phyloP scores from a whole-genome alignment of 2,888 invertebrate species.

The Anaspis maculata region DNA sequence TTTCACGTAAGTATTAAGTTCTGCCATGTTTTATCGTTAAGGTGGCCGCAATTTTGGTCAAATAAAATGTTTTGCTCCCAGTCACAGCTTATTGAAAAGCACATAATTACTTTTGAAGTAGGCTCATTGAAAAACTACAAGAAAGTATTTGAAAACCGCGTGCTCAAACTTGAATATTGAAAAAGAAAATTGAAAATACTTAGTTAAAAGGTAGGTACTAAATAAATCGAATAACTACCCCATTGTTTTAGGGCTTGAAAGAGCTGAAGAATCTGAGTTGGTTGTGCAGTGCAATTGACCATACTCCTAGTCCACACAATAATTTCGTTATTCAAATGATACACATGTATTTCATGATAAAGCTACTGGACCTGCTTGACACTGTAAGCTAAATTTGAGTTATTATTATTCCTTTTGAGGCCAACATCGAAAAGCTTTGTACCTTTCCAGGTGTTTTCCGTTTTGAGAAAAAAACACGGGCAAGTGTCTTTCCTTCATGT shows the following conservation, averaged over 20 bases:
- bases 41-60: too few species aligned
- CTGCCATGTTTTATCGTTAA: too few species aligned
- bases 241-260: constrained; percentile 8
- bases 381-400: constrained; percentile 46
- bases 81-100: too few species aligned
- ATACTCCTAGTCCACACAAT: constrained; percentile 51
- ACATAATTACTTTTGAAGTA: too few species aligned
- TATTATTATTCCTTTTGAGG: constrained; percentile 15
- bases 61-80: too few species aligned
- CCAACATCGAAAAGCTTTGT: too few species aligned
- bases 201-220: too few species aligned
- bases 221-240: too few species aligned
- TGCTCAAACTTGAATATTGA: too few species aligned
- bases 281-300: constrained; percentile 63
- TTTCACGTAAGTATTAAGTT: constrained; percentile 14
- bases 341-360: constrained; percentile 62
- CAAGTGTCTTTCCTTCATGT: constrained; percentile 80
- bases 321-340: constrained; percentile 50
- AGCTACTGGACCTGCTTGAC: constrained; percentile 65
- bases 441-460: constrained; percentile 68
- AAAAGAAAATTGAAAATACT: too few species aligned
- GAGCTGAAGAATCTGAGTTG: constrained; percentile 12
- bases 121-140: too few species aligned
- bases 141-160: too few species aligned
- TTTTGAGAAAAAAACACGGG: constrained; percentile 71